Conservation (phyloP, 2,113 vertebrate species). For the Amblyopsis rosae region DNA sequence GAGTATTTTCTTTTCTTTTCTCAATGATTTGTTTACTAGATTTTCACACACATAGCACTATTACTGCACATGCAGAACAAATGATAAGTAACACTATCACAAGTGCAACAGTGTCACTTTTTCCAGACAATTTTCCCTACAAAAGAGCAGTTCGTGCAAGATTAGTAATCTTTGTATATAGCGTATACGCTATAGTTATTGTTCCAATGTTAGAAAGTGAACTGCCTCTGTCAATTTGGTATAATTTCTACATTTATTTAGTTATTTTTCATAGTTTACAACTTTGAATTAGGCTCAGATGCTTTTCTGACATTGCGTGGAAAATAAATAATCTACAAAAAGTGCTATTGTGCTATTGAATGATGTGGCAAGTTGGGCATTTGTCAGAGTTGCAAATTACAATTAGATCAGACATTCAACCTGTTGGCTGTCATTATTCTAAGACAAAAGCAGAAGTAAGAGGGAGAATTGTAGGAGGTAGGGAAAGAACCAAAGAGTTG, state of each 20-base stretch:
- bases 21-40: too few species aligned
- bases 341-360: not conserved
- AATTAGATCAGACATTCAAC: conserved; percentile 35
- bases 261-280: too few species aligned
- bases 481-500: conserved; percentile 8
- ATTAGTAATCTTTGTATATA: not conserved
- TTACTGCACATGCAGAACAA: too few species aligned
- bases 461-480: conserved; percentile 13
- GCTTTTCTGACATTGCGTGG: not conserved
- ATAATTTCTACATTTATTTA: not conserved
- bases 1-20: too few species aligned
- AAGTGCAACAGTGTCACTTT: too few species aligned
- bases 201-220: not conserved
- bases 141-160: not conserved
- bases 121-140: too few species aligned
- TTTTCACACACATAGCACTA: too few species aligned
- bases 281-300: not conserved
- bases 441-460: conserved; percentile 8
- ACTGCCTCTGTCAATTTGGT: not conserved
- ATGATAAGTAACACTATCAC: too few species aligned
- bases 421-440: conserved; percentile 19
- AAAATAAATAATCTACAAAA: conserved; percentile 11
- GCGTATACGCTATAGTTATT: not conserved
- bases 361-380: not conserved
- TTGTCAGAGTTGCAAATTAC: conserved; percentile 20